A percentile compares a stretch with the other conserved stretches of the same genome.
Evolutionary conservation across 2,888 invertebrate genomes (phyloP).

Genomic region (Bombylius discolor): DNA sequence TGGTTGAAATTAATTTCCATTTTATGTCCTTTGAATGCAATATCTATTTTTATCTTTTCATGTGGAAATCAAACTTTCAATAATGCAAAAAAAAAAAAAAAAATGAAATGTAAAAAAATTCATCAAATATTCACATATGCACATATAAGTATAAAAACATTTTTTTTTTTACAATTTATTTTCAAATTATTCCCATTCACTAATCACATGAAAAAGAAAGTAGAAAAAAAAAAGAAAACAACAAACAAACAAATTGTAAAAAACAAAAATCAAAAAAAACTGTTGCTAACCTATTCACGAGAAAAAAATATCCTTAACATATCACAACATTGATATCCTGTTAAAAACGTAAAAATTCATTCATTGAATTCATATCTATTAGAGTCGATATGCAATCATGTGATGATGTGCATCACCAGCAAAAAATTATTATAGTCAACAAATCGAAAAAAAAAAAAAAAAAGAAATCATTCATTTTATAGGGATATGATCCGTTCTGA

Average conservation of each 20-base stretch:
- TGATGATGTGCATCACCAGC: not conserved
- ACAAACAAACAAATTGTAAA: not conserved
- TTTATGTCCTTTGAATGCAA: not conserved
- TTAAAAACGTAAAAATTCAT: not conserved
- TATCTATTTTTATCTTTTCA: slow-evolving; percentile 2
- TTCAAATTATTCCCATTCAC: not conserved
- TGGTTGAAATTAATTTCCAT: not conserved
- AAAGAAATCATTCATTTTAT: not conserved
- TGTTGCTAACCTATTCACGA: not conserved
- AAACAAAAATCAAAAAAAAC: not conserved
- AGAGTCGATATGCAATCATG: not conserved
- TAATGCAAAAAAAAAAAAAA: not conserved
- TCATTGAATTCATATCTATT: not conserved
- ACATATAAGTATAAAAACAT: not conserved
- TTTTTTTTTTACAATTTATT: not conserved
- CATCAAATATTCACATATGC: not conserved
- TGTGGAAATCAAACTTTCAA: slow-evolving; percentile 4
- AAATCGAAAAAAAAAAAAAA: not conserved
- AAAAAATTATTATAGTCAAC: not conserved
- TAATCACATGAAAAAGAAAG: too few species aligned
- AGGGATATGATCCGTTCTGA: too few species aligned
- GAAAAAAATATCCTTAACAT: not conserved
- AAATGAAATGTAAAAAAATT: slow-evolving; percentile 1
- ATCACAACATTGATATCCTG: not conserved
- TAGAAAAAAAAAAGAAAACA: too few species aligned